Base-by-base conservation (phyloP, 2,797 vertebrate species). In the Syndactyla subalaris region DNA sequence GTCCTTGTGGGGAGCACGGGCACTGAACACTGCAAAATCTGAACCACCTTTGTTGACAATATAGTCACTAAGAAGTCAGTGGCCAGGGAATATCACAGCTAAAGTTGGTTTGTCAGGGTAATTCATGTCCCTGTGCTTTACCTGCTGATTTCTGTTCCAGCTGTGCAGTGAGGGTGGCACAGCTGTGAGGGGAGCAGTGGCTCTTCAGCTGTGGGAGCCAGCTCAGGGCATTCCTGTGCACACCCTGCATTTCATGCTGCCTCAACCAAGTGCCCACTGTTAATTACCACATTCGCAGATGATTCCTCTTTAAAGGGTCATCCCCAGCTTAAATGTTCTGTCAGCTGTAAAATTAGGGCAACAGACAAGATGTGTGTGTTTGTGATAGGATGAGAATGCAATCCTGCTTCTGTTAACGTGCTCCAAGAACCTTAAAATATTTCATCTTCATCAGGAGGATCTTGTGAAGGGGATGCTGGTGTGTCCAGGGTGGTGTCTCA, bases 71-170 rank as follows among this genome's bases (percentile, higher is more conserved):
- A 48, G 14, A 29, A 30, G 38, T 32, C 36, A 36, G 0, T 59
- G 71, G 54, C 24, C 54, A 51, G 68, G 48, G 38, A 62, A 6
- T 0, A 4, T 81, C 67, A 43, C 8, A 10, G 70, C 24, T 81
- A 5, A 57, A 57, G 27, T 61, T 75, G 62, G 16, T 75, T 70
- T 91, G 34, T 84, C 22, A 18, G 16, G 81, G 19, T 79, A 67
- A 72, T 65, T 89, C 1, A 0, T 0, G 2, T 61, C n/a, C 32
- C 26, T 24, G 10, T 55, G 20, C 0, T 0, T 70, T 71, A 8
- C 7, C 18, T 57, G 45, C 14, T 14, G 3, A 8, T 48, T 74
- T 45, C 49, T 52, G 75, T 54, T 30, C 29, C 72, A 62, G 49
- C 21, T 85, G 78, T n/a, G 55, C 29, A 8, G 21, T 38, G 49